Evolutionary conservation across 2,797 vertebrate genomes (phyloP).

Genomic region (Neosilurus mollespiculum): DNA sequence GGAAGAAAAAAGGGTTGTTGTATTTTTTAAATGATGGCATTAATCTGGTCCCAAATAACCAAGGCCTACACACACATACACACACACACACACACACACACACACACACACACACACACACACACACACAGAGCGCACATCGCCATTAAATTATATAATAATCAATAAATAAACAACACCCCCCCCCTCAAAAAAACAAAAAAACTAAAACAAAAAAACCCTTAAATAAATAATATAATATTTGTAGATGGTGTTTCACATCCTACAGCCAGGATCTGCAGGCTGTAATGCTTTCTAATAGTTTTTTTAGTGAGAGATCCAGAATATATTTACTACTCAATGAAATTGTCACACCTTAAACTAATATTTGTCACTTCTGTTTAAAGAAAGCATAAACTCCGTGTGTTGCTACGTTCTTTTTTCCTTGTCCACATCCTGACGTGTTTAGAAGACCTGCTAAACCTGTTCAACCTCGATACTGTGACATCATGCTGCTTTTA

Average conservation of each 20-base stretch:
- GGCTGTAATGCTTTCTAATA: background rate
- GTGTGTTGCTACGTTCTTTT: background rate
- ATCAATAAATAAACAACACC: background rate
- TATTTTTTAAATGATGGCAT: background rate
- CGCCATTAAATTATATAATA: background rate
- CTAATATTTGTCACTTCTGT: background rate
- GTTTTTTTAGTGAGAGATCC: background rate
- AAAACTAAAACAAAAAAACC: background rate
- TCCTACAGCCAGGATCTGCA: background rate
- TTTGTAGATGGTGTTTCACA: no score
- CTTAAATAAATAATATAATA: background rate
- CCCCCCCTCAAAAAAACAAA: background rate
- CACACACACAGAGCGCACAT: background rate
- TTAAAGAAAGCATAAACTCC: background rate
- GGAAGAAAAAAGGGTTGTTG: background rate
- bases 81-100: conserved; percentile 3
- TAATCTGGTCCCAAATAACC: background rate
- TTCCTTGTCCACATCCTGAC: background rate
- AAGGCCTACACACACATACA: background rate
- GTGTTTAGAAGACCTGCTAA: background rate
- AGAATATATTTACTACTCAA: background rate
- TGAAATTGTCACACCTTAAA: background rate
- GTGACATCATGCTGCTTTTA: conserved; percentile 1
- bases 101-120: conserved; percentile 14
- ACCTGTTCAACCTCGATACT: background rate